Evolutionary conservation across 1,140 invertebrate genomes (phyloP).

Genomic region (Mesaphorura yosii): DNA sequence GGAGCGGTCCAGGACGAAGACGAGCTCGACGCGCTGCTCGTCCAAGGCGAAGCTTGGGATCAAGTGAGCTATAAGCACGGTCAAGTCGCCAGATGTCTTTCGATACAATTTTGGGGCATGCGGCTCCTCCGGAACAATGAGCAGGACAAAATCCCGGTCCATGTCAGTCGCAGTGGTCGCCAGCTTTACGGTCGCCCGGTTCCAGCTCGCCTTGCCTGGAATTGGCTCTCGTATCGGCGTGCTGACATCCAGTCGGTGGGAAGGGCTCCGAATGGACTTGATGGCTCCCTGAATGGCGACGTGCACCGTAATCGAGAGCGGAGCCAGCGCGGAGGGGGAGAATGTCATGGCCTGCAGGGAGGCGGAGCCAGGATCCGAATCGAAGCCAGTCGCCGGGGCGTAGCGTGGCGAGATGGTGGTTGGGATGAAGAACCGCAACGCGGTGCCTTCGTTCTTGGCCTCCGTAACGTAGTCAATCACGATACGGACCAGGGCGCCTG

Average conservation of each 20-base stretch:
- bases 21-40: slow-evolving; percentile 31
- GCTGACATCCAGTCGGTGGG: slow-evolving; percentile 20
- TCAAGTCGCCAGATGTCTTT: slow-evolving; percentile 6
- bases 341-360: too few species aligned
- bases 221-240: slow-evolving; percentile 8
- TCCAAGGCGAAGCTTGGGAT: slow-evolving; percentile 29
- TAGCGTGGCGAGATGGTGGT: slow-evolving; percentile 32
- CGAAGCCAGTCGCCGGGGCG: slow-evolving; percentile 20
- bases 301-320: slow-evolving; percentile 18
- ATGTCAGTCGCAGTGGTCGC: slow-evolving; percentile 27
- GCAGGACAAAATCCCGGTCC: slow-evolving; percentile 31
- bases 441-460: slow-evolving; percentile 36
- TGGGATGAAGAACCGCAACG: slow-evolving; percentile 38
- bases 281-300: slow-evolving; percentile 22
- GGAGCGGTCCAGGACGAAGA: slow-evolving; percentile 33
- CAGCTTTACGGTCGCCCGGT: slow-evolving; percentile 15
- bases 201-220: slow-evolving; percentile 15
- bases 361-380: too few species aligned
- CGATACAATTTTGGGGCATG: slow-evolving; percentile 24
- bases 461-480: slow-evolving; percentile 43
- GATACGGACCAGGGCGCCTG: slow-evolving; percentile 36
- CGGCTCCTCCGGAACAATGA: slow-evolving; percentile 21
- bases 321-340: too few species aligned
- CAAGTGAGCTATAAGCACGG: slow-evolving; percentile 25
- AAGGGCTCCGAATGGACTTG: slow-evolving; percentile 19